Conservation (phyloP, 2,113 vertebrate species). For the Phoxinus phoxinus region DNA sequence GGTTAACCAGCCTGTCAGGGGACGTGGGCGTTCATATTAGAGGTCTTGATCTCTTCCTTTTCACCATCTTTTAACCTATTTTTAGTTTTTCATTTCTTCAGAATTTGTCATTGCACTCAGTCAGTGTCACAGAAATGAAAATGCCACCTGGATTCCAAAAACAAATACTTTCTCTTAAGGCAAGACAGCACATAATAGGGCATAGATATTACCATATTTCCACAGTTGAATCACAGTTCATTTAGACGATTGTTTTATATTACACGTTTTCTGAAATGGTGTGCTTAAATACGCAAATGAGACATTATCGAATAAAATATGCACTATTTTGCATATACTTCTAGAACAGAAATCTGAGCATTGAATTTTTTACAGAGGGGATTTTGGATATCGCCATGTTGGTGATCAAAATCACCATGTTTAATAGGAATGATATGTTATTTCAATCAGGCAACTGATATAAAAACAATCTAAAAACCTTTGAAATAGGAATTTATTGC, state of each 20-base stretch:
- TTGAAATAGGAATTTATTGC: too few relatives aligned
- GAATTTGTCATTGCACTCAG: not conserved
- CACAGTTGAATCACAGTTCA: not conserved
- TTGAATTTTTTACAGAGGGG: too few relatives aligned
- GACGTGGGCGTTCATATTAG: constrained; percentile 33
- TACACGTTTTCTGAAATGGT: not conserved
- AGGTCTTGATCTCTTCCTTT: constrained; percentile 14
- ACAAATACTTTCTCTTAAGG: not conserved
- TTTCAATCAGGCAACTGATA: not conserved
- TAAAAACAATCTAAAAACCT: not conserved
- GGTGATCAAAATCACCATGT: not conserved
- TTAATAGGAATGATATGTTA: not conserved
- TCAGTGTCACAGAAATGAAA: constrained; percentile 14
- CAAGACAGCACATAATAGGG: not conserved
- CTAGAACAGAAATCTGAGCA: too few relatives aligned
- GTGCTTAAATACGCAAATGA: too few relatives aligned
- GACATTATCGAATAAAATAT: too few relatives aligned
- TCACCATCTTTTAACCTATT: constrained; percentile 13
- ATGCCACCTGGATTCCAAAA: constrained; percentile 3
- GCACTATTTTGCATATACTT: too few relatives aligned
- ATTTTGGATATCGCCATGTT: too few relatives aligned
- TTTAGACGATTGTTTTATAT: not conserved
- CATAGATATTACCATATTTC: not conserved
- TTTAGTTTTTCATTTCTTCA: constrained; percentile 2
- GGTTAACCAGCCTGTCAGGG: constrained; percentile 40